These are phyloP conservation scores for Drosophila diplacantha DNA, from an alignment of 2,888 invertebrate genomes.

Conservation along the genomic window DNA sequence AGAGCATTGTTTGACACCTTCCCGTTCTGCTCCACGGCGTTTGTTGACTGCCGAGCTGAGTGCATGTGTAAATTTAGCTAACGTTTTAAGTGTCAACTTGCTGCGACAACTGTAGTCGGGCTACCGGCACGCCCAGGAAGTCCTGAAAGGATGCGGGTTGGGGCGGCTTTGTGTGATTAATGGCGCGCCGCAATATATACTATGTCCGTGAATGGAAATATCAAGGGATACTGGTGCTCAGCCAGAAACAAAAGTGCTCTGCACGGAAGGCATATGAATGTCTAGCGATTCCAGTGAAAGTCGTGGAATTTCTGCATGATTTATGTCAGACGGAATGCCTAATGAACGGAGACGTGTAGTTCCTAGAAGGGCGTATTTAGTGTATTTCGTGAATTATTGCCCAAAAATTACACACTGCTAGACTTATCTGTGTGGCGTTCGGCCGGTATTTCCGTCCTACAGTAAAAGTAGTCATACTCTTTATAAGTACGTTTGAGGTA, in stretches of 20 bases:
- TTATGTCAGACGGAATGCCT: conserved; percentile 8
- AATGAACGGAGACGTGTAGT: conserved; percentile 3
- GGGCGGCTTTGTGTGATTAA: conserved; percentile 53
- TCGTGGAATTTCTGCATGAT: conserved; percentile 4
- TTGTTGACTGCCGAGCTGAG: conserved; percentile 55
- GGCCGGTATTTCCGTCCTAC: neutral
- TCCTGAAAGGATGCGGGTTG: neutral
- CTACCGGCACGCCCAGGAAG: conserved; percentile 15
- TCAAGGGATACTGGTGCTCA: neutral
- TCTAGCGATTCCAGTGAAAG: neutral
- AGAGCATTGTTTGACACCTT: conserved; percentile 38
- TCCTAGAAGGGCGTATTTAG: neutral
- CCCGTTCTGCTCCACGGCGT: conserved; percentile 14
- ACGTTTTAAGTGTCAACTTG: conserved; percentile 68
- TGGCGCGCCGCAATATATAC: conserved; percentile 40
- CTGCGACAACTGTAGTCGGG: conserved; percentile 58
- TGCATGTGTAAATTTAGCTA: conserved; percentile 71
- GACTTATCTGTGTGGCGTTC: neutral
- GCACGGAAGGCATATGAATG: neutral
- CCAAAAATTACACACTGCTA: neutral
- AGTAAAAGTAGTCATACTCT: neutral
- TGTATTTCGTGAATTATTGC: neutral
- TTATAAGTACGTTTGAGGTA: conserved; percentile 30
- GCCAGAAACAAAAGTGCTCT: neutral
- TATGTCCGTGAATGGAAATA: conserved; percentile 11